Conservation (phyloP, 2,797 vertebrate genomes). For the Enteromius argenteus region DNA sequence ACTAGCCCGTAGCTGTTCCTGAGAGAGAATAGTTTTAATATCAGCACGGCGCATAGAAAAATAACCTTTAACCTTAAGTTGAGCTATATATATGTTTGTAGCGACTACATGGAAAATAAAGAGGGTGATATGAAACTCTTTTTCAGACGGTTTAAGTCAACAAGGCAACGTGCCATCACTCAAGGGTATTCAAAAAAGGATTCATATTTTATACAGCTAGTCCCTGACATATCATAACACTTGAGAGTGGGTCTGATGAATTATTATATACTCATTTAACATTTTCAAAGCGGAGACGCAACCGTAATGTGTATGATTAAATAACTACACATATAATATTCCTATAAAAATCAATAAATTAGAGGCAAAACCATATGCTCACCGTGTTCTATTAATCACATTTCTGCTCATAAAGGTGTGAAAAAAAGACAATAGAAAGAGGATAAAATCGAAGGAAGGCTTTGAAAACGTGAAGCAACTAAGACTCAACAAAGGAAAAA, state of each 20-base stretch:
- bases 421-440: constrained; percentile 38
- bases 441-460: not conserved
- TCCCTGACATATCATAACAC: constrained; percentile 11
- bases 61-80: constrained; percentile 45
- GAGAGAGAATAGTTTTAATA: constrained; percentile 41
- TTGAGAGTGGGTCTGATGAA: not conserved
- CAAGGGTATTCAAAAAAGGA: constrained; percentile 1
- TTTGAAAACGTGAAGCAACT: constrained; percentile 18
- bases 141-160: not conserved
- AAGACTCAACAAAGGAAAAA: constrained; percentile 18
- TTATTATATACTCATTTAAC: constrained; percentile 3
- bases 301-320: constrained; percentile 18
- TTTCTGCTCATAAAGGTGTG: constrained; percentile 16
- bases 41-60: not conserved
- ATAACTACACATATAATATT: constrained; percentile 17
- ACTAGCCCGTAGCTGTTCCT: constrained; percentile 41
- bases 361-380: not conserved
- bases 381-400: constrained; percentile 21
- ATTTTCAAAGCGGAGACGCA: constrained; percentile 24
- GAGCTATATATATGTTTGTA: not conserved
- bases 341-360: not conserved
- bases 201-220: constrained; percentile 35
- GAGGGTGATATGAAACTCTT: constrained; percentile 10
- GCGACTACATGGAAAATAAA: not conserved
- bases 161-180: constrained; percentile 15